Evolutionary conservation across 30 jellyfish, hydroid and myxozoan genomes (phyloP).

Genomic region (Hydractinia symbiolongicarpus): DNA sequence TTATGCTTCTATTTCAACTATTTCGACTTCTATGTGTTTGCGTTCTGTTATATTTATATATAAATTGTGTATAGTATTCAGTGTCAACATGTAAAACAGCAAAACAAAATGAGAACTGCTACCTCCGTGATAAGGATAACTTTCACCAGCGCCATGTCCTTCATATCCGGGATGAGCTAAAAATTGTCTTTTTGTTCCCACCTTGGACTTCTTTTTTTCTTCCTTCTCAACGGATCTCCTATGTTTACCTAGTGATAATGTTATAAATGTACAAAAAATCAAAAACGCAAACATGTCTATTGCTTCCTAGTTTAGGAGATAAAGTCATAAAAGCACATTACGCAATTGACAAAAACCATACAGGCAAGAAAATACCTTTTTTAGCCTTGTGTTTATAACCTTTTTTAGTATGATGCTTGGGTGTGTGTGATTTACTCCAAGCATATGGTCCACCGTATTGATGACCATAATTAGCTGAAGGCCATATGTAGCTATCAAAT

Average conservation of each 20-base stretch:
- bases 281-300: background rate
- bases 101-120: too few species aligned
- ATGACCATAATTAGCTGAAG: conserved; percentile 79
- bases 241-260: conserved; percentile 9
- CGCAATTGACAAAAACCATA: background rate
- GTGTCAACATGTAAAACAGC: too few species aligned
- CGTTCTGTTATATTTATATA: too few species aligned
- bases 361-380: conserved; percentile 17
- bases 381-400: conserved; percentile 32
- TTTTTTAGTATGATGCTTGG: conserved; percentile 25
- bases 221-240: conserved; percentile 19
- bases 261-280: background rate
- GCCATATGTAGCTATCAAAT: conserved; percentile 57
- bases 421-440: conserved; percentile 89
- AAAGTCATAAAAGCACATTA: background rate
- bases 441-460: conserved; percentile 96
- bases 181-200: conserved; percentile 62
- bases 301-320: background rate
- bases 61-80: too few species aligned
- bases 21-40: too few species aligned
- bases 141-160: conserved; percentile 13
- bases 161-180: conserved; percentile 19
- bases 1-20: too few species aligned
- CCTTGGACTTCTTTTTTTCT: conserved; percentile 43
- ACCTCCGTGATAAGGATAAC: conserved; percentile 31